Evolutionary conservation across 1,140 invertebrate species (phyloP), one percentile per base, ranked within the genome.

Genomic region (Parasteatoda tepidariorum): DNA sequence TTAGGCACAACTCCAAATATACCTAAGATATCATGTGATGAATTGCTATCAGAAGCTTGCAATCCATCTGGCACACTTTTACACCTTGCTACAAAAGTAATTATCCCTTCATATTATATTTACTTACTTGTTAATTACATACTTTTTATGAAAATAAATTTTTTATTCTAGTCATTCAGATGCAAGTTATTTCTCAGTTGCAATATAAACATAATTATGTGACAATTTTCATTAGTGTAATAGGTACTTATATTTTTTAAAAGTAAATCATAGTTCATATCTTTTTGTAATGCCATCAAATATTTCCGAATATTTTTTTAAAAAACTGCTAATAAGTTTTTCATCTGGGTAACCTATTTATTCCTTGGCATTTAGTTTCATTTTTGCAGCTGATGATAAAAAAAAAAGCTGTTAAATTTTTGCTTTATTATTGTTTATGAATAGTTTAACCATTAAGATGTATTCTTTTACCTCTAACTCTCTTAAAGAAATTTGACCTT

Each of bases 51-150:
- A 85, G 89, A 90, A 84, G 88, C 88, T 41, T 84, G 91, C 38
- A 87, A 90, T 73, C 90, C 91, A 67, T 91, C 91, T 86, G 92
- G 92, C n/a, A 92, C 92, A 34, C 90, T 92, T 83, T 88, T 93
- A 38, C 91, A 91, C 84, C 90, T 92, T 82, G 92, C 92, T 64
- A 91, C 92, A 30, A 92, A 92, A 90, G 91, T 92, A 90, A 87
- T 66, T 38, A n/a, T n/a, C n/a, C n/a, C n/a, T 31, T 76, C 24
- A 78, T 64, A 22, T 59, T 30, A 41, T 34, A 83, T 85, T 22
- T 84, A 68, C 41, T 62, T 68, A 55, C n/a, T n/a, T n/a, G n/a
- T n/a, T n/a, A n/a, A n/a, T n/a, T n/a, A n/a, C n/a, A n/a, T n/a
- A n/a, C n/a, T n/a, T n/a, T n/a, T n/a, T n/a, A n/a, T n/a, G n/a